These are phyloP conservation scores for Gandaritis pyraliata DNA, from an alignment of 2,888 invertebrate species.

Conservation along the genomic window DNA sequence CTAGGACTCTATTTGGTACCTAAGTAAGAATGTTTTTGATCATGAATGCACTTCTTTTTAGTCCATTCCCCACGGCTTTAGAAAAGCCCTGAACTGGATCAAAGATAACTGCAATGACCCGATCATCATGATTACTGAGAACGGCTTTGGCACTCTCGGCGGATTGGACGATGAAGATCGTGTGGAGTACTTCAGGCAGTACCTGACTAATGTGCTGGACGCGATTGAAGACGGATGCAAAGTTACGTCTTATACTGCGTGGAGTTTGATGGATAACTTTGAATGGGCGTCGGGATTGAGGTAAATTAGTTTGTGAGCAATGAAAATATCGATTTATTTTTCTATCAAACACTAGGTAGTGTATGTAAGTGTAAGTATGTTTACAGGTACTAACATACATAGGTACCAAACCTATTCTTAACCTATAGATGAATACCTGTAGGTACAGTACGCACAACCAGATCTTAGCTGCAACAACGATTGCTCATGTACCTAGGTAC, in stretches of 20 bases:
- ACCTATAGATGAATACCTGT: too few relatives aligned
- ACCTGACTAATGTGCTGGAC: slow-evolving; percentile 59
- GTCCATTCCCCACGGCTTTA: slow-evolving; percentile 78
- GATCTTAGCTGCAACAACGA: too few relatives aligned
- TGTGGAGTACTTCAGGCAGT: slow-evolving; percentile 62
- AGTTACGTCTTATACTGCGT: slow-evolving; percentile 62
- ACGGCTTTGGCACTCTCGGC: slow-evolving; percentile 80
- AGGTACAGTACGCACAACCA: too few relatives aligned
- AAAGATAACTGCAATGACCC: slow-evolving; percentile 82
- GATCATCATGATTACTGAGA: slow-evolving; percentile 84
- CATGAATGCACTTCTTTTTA: slow-evolving; percentile 30
- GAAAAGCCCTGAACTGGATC: slow-evolving; percentile 82
- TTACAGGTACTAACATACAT: too few relatives aligned
- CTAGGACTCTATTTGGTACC: too few relatives aligned
- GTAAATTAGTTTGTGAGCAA: slow-evolving; percentile 30
- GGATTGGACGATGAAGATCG: slow-evolving; percentile 67
- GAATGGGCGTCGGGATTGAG: slow-evolving; percentile 64
- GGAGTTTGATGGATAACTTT: slow-evolving; percentile 76
- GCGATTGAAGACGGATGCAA: slow-evolving; percentile 65
- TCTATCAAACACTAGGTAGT: too few relatives aligned
- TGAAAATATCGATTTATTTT: too few relatives aligned
- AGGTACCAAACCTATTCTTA: too few relatives aligned
- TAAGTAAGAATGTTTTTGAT: too few relatives aligned
- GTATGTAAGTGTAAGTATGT: too few relatives aligned
- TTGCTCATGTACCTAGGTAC: too few relatives aligned